Base-by-base conservation (phyloP, 2,113 vertebrate species). In the Nerophis lumbriciformis region DNA sequence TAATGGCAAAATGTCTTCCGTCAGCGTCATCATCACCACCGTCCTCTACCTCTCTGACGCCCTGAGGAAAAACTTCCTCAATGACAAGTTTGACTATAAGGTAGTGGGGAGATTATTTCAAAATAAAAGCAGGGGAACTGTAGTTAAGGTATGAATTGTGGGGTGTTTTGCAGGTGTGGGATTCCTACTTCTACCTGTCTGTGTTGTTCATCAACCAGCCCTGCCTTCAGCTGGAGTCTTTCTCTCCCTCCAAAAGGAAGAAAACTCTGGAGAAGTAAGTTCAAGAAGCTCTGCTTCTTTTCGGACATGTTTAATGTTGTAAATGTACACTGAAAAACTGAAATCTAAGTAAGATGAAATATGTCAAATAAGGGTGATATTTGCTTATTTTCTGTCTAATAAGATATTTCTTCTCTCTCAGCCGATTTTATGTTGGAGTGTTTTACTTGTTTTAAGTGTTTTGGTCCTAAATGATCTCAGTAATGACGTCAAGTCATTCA, bases 131-230 rank as follows among this genome's bases (percentile, higher is more conserved):
- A 11, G 2, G 4, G 3, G 12, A 55, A 56, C 38, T 44, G 16
- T 28, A 37, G 6, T 7, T 57, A 21, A n/a, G 45, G 1, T 16
- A 6, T 7, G 68, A 10, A 35, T 50, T 13, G 4, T 45, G 14
- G 15, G 49, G 39, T 59, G 6, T 56, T 68, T 68, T 78, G 0
- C 78, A 99, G 97, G 95, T 99, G 76, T 99, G 97, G 97, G 95
- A 98, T 85, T 98, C 95, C 60, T 99, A 98, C 81, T 98, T 98
- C 88, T 98, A 95, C 66, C 92, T 99, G 59, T 96, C 97, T 48
- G 97, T 99, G 63, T 97, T 99, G 89, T 99, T 99, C 81, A 99
- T 99, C 89, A 99, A 99, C 83, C 97, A 99, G 82, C 88, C 97
- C 66, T 98, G 97, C 84, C 91, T 99, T 37, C 97, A 99, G 65